Percentiles rank a stretch among this genome's conserved stretches.
Conservation (phyloP, 1,140 invertebrate genomes). For the Liolophura sinensis region DNA sequence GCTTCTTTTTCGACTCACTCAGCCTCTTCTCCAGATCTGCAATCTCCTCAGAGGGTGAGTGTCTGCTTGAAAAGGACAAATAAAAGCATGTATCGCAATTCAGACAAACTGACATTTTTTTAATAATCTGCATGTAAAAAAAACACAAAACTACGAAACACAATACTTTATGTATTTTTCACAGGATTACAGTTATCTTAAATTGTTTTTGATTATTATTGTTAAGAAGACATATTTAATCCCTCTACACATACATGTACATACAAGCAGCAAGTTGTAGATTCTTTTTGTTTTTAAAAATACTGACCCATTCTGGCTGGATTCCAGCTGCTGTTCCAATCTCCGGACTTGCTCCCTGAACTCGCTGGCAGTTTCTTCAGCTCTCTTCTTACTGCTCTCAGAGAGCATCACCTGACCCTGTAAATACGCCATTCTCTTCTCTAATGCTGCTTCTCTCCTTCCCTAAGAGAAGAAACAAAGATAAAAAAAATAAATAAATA, state of each 20-base stretch:
- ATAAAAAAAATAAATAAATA: too few relatives aligned
- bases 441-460: conserved; percentile 43
- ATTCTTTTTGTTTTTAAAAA: neutral
- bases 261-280: neutral
- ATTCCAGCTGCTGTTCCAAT: conserved; percentile 19
- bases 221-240: neutral
- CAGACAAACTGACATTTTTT: conserved; percentile 2
- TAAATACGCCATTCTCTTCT: conserved; percentile 43
- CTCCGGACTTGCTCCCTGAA: conserved; percentile 32
- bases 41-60: conserved; percentile 31
- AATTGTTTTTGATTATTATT: neutral
- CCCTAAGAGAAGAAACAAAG: neutral
- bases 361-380: conserved; percentile 37
- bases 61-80: conserved; percentile 21
- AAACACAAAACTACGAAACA: neutral
- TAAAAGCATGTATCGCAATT: neutral
- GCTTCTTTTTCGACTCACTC: conserved; percentile 32
- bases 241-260: neutral
- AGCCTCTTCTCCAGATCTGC: conserved; percentile 35
- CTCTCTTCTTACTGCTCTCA: conserved; percentile 47
- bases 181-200: neutral
- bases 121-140: conserved; percentile 17
- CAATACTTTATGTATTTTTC: neutral
- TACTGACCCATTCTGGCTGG: neutral
- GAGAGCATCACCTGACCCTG: conserved; percentile 42